phyloP scores from a whole-genome alignment of 1,140 invertebrate genomes.

The Octopus sinensis region DNA sequence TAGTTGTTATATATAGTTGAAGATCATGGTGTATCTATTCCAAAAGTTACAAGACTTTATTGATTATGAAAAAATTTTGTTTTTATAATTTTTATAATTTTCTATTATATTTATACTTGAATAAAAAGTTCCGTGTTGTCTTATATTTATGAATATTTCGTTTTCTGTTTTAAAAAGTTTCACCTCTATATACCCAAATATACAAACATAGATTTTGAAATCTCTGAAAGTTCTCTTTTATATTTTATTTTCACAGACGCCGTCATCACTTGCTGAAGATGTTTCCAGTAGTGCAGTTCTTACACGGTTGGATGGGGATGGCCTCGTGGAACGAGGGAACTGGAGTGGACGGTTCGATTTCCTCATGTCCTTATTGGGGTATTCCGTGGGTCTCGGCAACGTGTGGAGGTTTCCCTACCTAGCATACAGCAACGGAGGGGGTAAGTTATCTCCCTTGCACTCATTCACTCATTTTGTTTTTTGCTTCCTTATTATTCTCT shows the following conservation, averaged over 20 bases:
- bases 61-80: neutral
- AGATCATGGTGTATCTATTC: too few species aligned
- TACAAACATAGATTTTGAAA: neutral
- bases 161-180: neutral
- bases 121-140: neutral
- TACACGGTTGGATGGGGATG: slow-evolving; percentile 52
- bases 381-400: slow-evolving; percentile 73
- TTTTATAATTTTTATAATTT: neutral
- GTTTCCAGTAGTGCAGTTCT: slow-evolving; percentile 51
- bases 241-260: neutral
- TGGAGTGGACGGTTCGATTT: slow-evolving; percentile 62
- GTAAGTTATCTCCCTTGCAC: slow-evolving; percentile 47
- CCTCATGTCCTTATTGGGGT: slow-evolving; percentile 60
- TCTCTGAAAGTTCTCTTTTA: neutral
- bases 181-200: neutral
- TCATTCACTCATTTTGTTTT: neutral
- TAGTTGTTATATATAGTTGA: too few species aligned
- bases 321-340: slow-evolving; percentile 63
- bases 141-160: neutral
- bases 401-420: slow-evolving; percentile 94
- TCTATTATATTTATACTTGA: neutral
- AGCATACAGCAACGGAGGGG: slow-evolving; percentile 91
- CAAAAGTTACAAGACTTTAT: neutral
- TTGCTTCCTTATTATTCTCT: neutral
- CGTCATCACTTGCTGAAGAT: slow-evolving; percentile 46